Conservation (phyloP, 2,113 vertebrate genomes). For the Atractosteus spatula region DNA sequence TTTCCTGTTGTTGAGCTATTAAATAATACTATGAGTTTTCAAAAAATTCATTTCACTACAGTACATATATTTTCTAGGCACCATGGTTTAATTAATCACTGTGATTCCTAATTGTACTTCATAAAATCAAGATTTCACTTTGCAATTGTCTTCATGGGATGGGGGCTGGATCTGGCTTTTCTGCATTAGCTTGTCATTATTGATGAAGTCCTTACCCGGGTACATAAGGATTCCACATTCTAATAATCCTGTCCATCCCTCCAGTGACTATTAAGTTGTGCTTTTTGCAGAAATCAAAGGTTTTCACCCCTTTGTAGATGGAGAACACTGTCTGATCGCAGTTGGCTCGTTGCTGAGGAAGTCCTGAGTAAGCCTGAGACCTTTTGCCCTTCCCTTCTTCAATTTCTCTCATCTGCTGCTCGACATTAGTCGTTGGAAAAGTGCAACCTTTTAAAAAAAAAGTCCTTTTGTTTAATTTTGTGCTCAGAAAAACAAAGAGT, state of each 20-base stretch:
- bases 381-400: slow-evolving; percentile 55
- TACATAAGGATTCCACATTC: slow-evolving; percentile 68
- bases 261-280: slow-evolving; percentile 64
- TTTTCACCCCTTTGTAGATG: slow-evolving; percentile 59
- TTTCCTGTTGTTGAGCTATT: no score
- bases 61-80: no score
- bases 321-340: slow-evolving; percentile 58
- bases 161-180: no score
- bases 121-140: no score
- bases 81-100: no score
- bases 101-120: no score
- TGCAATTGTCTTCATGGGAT: no score
- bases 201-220: slow-evolving; percentile 42
- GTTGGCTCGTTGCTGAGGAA: slow-evolving; percentile 43
- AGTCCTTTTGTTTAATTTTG: not conserved
- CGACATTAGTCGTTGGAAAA: slow-evolving; percentile 48
- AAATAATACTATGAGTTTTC: no score
- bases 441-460: slow-evolving; percentile 45
- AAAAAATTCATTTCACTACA: no score
- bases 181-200: no score
- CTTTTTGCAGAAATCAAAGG: slow-evolving; percentile 60
- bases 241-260: slow-evolving; percentile 59
- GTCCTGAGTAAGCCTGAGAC: slow-evolving; percentile 24
- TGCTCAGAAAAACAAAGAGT: no score
- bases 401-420: slow-evolving; percentile 60